Conservation (phyloP, 92 coral and sea anemone species). For the Zoanthus solanderi region DNA sequence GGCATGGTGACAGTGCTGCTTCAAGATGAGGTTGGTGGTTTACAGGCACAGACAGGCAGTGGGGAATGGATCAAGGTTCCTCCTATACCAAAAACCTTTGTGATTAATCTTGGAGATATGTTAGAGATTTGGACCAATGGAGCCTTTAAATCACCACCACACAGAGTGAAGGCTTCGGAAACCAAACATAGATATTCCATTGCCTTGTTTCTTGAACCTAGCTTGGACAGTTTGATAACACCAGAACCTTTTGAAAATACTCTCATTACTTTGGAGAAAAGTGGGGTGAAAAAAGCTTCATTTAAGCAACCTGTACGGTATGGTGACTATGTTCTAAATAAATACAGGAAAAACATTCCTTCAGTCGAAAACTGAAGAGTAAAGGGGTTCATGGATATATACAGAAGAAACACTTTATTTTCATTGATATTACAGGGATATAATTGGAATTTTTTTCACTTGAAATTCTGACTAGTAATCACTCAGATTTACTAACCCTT, state of each 20-base stretch:
- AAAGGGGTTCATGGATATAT: not conserved
- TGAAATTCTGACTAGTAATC: too few species aligned
- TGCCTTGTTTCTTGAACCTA: constrained; percentile 82
- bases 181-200: constrained; percentile 71
- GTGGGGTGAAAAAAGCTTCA: constrained; percentile 37
- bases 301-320: constrained; percentile 68
- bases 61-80: constrained; percentile 82
- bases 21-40: constrained; percentile 87
- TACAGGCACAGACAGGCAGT: constrained; percentile 65
- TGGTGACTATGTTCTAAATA: constrained; percentile 71
- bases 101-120: constrained; percentile 84
- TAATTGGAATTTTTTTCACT: too few species aligned
- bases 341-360: constrained; percentile 56
- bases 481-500: too few species aligned
- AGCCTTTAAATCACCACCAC: constrained; percentile 70
- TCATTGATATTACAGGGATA: too few species aligned
- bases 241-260: constrained; percentile 74
- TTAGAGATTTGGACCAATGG: constrained; percentile 87
- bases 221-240: constrained; percentile 67
- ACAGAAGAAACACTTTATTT: too few species aligned
- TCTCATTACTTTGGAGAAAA: constrained; percentile 53
- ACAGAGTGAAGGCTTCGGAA: constrained; percentile 69
- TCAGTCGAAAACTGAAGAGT: constrained; percentile 23
- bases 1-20: constrained; percentile 75
- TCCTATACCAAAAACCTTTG: constrained; percentile 75